Conservation (phyloP, 2,888 invertebrate species). For the Choreutis nemorana region DNA sequence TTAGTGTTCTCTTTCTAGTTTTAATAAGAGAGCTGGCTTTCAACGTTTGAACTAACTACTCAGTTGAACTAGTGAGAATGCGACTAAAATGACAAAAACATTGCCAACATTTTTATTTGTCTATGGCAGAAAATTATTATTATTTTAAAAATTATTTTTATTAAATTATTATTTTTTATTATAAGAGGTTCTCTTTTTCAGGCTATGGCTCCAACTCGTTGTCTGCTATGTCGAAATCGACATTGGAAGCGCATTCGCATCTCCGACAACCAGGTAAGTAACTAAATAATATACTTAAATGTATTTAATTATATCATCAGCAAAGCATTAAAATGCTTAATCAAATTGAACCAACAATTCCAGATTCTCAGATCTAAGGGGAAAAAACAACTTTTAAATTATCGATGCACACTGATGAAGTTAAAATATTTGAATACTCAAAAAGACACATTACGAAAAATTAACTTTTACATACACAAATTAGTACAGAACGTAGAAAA, state of each 20-base stretch:
- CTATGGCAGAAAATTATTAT: too few relatives aligned
- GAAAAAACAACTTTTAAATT: background rate
- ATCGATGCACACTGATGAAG: slow-evolving; percentile 4
- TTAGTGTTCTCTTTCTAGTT: too few relatives aligned
- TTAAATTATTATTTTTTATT: slow-evolving; percentile 19
- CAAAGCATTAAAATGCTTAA: background rate
- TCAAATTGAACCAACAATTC: background rate
- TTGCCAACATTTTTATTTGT: too few relatives aligned
- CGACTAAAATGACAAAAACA: too few relatives aligned
- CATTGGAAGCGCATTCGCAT: slow-evolving; percentile 88
- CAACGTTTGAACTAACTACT: too few relatives aligned
- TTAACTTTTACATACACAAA: too few relatives aligned
- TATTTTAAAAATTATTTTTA: too few relatives aligned
- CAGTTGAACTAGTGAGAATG: too few relatives aligned
- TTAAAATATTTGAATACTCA: slow-evolving; percentile 2
- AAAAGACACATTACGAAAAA: slow-evolving; percentile 4
- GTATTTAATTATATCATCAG: background rate
- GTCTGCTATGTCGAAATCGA: slow-evolving; percentile 81
- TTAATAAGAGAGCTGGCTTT: too few relatives aligned
- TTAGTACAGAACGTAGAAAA: too few relatives aligned
- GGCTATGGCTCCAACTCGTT: slow-evolving; percentile 87
- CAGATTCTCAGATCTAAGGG: background rate
- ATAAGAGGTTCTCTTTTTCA: too few relatives aligned
- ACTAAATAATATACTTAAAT: background rate
- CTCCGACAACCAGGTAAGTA: slow-evolving; percentile 85